These are phyloP conservation scores for Parthenolecanium corni DNA, from an alignment of 2,888 invertebrate species.

Conservation along the genomic window DNA sequence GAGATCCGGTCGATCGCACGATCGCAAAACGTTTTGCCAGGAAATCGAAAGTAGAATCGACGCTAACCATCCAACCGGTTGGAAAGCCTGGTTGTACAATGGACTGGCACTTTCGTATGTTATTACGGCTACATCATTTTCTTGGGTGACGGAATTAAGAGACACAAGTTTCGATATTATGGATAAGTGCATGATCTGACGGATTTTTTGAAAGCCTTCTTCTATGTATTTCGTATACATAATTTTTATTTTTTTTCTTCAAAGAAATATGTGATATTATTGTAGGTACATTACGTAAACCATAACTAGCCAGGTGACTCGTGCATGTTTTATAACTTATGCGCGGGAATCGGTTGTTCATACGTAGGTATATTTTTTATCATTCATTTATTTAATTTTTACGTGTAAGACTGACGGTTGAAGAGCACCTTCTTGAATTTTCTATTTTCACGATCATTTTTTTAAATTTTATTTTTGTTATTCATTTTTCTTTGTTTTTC, in stretches of 20 bases:
- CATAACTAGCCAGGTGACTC: too few relatives aligned
- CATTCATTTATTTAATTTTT: too few relatives aligned
- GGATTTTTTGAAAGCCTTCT: background rate
- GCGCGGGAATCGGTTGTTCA: too few relatives aligned
- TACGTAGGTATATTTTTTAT: too few relatives aligned
- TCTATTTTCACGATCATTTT: background rate
- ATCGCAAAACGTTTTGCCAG: constrained; percentile 68
- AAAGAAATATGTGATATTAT: background rate
- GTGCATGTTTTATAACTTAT: too few relatives aligned
- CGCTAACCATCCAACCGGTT: constrained; percentile 59
- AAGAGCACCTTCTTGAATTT: too few relatives aligned
- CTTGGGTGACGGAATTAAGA: constrained; percentile 23
- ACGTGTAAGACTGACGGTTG: too few relatives aligned
- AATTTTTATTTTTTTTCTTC: background rate
- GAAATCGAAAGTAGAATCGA: constrained; percentile 74
- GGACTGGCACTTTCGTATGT: constrained; percentile 81
- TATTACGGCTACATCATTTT: constrained; percentile 32
- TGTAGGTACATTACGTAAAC: background rate
- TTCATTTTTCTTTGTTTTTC: background rate
- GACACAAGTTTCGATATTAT: constrained; percentile 1
- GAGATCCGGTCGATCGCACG: constrained; percentile 75
- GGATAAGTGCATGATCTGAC: constrained; percentile 10
- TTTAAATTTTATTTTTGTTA: background rate
- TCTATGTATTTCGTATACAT: background rate
- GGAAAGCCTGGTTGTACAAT: constrained; percentile 80